phyloP scores from a whole-genome alignment of 37 sponge, comb jelly and placozoan genomes.

The Beroe ovata region DNA sequence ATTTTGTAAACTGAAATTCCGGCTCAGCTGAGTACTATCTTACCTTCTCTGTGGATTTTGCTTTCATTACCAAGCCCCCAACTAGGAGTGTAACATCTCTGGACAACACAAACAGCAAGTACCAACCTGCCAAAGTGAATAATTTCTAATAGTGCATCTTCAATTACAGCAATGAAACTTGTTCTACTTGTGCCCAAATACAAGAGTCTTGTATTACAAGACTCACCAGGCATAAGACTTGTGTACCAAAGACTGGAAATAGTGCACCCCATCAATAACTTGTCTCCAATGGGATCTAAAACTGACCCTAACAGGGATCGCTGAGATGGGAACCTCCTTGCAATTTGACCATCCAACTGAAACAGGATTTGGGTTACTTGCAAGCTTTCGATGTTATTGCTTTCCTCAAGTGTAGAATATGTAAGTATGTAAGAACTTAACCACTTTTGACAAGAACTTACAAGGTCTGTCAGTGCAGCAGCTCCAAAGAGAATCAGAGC shows the following conservation, averaged over 20 bases:
- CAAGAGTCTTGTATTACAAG: too few species aligned
- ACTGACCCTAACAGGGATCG: constrained; percentile 57
- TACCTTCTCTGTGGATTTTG: constrained; percentile 14
- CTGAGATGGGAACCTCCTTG: constrained; percentile 51
- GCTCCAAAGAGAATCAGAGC: constrained; percentile 54
- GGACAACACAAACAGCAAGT: not conserved
- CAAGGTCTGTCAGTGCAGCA: constrained; percentile 64
- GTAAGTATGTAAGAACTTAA: not conserved
- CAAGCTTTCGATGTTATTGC: too few species aligned
- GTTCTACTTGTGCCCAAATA: too few species aligned
- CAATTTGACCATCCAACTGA: constrained; percentile 69
- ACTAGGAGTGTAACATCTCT: constrained; percentile 2
- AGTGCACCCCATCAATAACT: constrained; percentile 47
- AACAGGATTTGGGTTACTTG: not conserved
- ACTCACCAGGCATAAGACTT: constrained; percentile 46
- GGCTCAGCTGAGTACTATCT: too few species aligned
- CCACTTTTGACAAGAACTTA: not conserved
- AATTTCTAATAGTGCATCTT: too few species aligned
- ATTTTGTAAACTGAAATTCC: too few species aligned
- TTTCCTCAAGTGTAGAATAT: too few species aligned
- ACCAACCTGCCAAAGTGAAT: constrained; percentile 19
- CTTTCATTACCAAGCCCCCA: constrained; percentile 8
- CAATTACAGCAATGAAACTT: too few species aligned
- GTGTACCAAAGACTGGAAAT: constrained; percentile 43
- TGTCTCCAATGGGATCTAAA: constrained; percentile 65